phyloP scores from a whole-genome alignment of 2,113 vertebrate species.

The Sterrhoptilus dennistouni region DNA sequence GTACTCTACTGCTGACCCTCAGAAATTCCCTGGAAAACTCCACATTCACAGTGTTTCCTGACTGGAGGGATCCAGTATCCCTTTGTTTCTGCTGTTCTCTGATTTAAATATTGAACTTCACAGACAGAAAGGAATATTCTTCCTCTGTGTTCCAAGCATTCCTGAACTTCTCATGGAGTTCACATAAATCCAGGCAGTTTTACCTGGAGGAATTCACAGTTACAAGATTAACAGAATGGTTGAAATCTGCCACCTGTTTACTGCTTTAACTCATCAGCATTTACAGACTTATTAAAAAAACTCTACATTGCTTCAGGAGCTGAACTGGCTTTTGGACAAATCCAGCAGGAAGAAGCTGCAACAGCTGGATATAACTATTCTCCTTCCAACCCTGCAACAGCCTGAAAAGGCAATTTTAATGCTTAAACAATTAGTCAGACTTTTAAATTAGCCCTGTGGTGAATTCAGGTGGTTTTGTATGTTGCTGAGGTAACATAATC shows the following conservation, averaged over 20 bases:
- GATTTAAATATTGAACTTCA: background rate
- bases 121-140: background rate
- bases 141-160: background rate
- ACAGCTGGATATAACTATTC: background rate
- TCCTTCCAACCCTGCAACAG: background rate
- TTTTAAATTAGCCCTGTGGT: background rate
- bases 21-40: background rate
- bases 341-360: background rate
- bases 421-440: background rate
- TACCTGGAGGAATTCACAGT: background rate
- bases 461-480: background rate
- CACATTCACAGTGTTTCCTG: background rate
- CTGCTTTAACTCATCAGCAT: background rate
- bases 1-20: background rate
- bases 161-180: background rate
- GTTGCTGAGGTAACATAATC: background rate
- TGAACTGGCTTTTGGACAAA: background rate
- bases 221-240: background rate
- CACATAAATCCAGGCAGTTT: background rate
- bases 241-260: background rate
- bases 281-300: background rate
- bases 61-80: background rate
- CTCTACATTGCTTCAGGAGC: background rate
- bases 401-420: background rate
- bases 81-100: background rate